Base-by-base conservation (phyloP, 2,113 vertebrate genomes). In the Lycaon pictus region DNA sequence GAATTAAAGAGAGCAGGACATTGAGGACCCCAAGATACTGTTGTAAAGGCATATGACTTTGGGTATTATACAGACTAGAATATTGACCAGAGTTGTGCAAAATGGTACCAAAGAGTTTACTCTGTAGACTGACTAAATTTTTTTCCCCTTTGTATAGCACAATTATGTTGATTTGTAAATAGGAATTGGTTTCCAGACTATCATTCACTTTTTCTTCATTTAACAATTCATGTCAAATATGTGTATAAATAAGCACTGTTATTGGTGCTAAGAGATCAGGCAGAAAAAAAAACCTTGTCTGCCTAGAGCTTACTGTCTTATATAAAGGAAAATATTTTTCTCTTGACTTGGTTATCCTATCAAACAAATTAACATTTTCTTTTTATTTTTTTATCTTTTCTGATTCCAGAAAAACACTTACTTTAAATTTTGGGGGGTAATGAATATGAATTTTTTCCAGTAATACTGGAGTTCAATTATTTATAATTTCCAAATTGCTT, bases 111-210 rank as follows among this genome's bases (percentile, higher is more conserved):
- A 58, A 82, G 13, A 77, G 7, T 67, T 83, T 62, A 77, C 6
- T 55, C 32, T 67, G 58, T 35, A 69, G 15, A 32, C 15, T 62
- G 55, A 2, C 7, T 74, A 60, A 8, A 15, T 16, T 7, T 32
- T 63, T 23, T 37, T 95, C 69, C 95, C 92, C 9, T n/a, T 88
- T 83, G 6, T 6, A 51, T 37, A 69, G 13, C 17, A 55, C 9
- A 72, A 58, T 93, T 96, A 65, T 67, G 4, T 72, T 51, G n/a
- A 97, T 83, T 90, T 93, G 53, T 27, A 62, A 60, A 55, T 32
- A 88, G 27, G 19, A 90, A 15, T 56, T 80, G 29, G 0, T 91
- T 82, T 51, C n/a, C 4, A 23, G 5, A 60, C 25, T 25, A 58
- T 72, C 32, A 67, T 67, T 60, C 29, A 91, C 13, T 81, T 62